Percentiles rank a stretch among this genome's conserved stretches.
These are phyloP conservation scores for Eulemur macaco DNA, from an alignment of 2,113 vertebrate genomes.

Conservation along the genomic window DNA sequence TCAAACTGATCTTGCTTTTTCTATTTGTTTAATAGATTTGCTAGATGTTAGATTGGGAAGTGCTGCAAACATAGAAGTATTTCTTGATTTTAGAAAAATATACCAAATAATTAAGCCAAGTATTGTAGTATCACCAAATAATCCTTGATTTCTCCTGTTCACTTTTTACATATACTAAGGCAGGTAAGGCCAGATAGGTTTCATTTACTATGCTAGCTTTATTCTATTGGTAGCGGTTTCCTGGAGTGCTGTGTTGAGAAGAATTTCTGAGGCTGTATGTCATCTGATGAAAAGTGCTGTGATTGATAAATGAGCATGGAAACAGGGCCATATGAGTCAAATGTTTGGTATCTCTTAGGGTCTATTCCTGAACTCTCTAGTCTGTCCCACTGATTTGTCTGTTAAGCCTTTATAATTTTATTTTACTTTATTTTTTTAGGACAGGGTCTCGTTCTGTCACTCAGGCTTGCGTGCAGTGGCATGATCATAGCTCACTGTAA, in stretches of 20 bases:
- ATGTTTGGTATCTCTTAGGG: not conserved
- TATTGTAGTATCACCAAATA: not conserved
- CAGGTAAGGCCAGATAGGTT: not conserved
- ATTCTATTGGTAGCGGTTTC: not conserved
- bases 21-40: constrained; percentile 24
- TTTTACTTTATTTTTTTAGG: not conserved
- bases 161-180: not conserved
- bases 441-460: too few relatives aligned
- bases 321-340: not conserved
- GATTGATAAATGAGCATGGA: not conserved
- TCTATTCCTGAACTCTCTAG: not conserved
- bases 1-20: not conserved
- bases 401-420: constrained; percentile 2
- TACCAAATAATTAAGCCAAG: not conserved
- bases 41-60: not conserved
- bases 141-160: not conserved
- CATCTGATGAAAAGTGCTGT: not conserved
- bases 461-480: too few relatives aligned
- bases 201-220: not conserved
- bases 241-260: not conserved
- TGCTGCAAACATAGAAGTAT: not conserved
- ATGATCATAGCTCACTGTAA: too few relatives aligned
- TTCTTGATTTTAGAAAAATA: constrained; percentile 31
- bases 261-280: not conserved
- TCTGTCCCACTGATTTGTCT: not conserved